A percentile compares a stretch with the other conserved stretches of the same genome.
These are phyloP conservation scores for Drosophila sucinea DNA, from an alignment of 1,140 invertebrate species.

Conservation along the genomic window DNA sequence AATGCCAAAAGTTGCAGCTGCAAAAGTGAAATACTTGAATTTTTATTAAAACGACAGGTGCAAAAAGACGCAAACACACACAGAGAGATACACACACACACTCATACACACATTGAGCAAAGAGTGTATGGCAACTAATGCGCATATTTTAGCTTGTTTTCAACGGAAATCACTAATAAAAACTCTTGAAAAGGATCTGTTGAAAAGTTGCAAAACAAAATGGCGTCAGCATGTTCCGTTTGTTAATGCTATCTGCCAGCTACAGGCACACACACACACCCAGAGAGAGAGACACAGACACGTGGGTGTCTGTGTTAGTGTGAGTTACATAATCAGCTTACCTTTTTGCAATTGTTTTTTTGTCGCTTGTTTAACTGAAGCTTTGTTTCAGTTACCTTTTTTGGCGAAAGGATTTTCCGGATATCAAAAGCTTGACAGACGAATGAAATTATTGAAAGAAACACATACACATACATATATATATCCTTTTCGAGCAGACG, in stretches of 20 bases:
- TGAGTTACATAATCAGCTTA: slow-evolving; percentile 75
- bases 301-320: not conserved
- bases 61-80: not conserved
- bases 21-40: not conserved
- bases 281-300: slow-evolving; percentile 7
- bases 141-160: slow-evolving; percentile 72
- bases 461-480: not conserved
- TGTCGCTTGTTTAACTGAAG: slow-evolving; percentile 34
- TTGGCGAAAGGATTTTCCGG: slow-evolving; percentile 48
- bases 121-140: slow-evolving; percentile 35
- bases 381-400: slow-evolving; percentile 51
- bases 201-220: slow-evolving; percentile 78
- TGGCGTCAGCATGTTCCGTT: slow-evolving; percentile 64
- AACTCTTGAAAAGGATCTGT: slow-evolving; percentile 68
- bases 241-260: slow-evolving; percentile 64
- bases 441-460: slow-evolving; percentile 19
- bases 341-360: slow-evolving; percentile 47
- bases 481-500: no score
- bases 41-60: slow-evolving; percentile 3
- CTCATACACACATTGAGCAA: not conserved
- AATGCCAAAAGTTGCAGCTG: not conserved
- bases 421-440: slow-evolving; percentile 52
- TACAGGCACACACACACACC: slow-evolving; percentile 36
- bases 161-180: slow-evolving; percentile 79
- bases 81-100: not conserved